These are phyloP conservation scores for Onthophagus taurus DNA, from an alignment of 1,140 invertebrate species.

Conservation along the genomic window DNA sequence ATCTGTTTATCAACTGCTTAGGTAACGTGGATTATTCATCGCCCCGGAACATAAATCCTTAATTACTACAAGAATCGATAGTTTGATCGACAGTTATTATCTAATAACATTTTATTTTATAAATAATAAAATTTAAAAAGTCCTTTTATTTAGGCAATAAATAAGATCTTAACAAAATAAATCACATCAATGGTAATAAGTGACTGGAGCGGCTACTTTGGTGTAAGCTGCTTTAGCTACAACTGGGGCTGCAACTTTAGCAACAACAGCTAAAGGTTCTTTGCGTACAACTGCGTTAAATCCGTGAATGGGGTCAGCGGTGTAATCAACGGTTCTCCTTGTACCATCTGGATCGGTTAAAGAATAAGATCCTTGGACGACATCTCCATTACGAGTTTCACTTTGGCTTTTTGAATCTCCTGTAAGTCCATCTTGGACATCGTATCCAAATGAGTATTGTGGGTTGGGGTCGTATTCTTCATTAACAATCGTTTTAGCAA, in stretches of 20 bases:
- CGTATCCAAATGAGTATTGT: constrained; percentile 44
- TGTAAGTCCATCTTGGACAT: constrained; percentile 44
- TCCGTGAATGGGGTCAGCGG: constrained; percentile 26
- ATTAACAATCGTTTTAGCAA: constrained; percentile 33
- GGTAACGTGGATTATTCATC: no score
- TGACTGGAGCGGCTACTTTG: constrained; percentile 10
- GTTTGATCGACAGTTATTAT: no score
- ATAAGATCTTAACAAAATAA: no score
- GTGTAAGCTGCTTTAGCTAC: constrained; percentile 8
- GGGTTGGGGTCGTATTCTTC: constrained; percentile 42
- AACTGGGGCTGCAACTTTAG: no score
- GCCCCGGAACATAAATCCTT: no score
- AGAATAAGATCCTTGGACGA: constrained; percentile 45
- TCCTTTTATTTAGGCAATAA: no score
- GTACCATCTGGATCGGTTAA: constrained; percentile 43
- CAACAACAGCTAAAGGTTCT: no score
- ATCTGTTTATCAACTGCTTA: no score
- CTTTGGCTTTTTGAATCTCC: constrained; percentile 47
- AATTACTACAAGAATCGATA: no score
- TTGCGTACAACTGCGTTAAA: no score
- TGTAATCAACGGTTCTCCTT: constrained; percentile 35
- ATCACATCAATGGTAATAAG: neutral
- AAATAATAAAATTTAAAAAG: no score
- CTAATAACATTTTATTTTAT: no score
- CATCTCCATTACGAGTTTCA: constrained; percentile 46